Percentiles rank a stretch among this genome's conserved stretches.
These are phyloP conservation scores for Limnothrissa miodon DNA, from an alignment of 2,113 vertebrate species.

Conservation along the genomic window DNA sequence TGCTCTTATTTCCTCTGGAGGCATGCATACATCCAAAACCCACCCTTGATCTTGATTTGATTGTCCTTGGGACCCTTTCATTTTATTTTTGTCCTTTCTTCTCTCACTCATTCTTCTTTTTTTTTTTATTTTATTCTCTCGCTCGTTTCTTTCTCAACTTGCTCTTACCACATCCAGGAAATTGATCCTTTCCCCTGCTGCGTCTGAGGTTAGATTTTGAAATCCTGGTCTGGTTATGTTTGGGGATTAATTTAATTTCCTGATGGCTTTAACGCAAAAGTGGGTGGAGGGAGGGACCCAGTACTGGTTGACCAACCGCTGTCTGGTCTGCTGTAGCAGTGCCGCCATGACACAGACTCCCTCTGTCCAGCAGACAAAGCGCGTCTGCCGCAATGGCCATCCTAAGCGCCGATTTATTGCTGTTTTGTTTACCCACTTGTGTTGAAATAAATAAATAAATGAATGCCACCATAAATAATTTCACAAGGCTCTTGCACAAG, in stretches of 20 bases:
- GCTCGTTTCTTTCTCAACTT: background rate
- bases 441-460: slow-evolving; percentile 10
- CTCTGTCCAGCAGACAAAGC: background rate
- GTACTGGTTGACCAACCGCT: background rate
- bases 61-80: background rate
- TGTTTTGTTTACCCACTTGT: slow-evolving; percentile 2
- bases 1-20: background rate
- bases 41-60: background rate
- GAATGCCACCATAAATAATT: slow-evolving; percentile 8
- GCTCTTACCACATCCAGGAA: slow-evolving; percentile 14
- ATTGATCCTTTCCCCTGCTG: slow-evolving; percentile 13
- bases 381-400: background rate
- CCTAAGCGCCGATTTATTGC: background rate
- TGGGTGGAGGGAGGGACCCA: background rate
- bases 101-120: background rate
- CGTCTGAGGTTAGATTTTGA: slow-evolving; percentile 16
- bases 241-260: slow-evolving; percentile 31
- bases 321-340: background rate
- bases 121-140: background rate
- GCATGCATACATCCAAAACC: background rate
- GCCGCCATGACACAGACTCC: background rate
- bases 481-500: slow-evolving; percentile 9
- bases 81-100: background rate
- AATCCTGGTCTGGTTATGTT: slow-evolving; percentile 16
- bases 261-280: slow-evolving; percentile 1